Conservation (phyloP, 1,140 invertebrate species). For the Drosophila cardini region DNA sequence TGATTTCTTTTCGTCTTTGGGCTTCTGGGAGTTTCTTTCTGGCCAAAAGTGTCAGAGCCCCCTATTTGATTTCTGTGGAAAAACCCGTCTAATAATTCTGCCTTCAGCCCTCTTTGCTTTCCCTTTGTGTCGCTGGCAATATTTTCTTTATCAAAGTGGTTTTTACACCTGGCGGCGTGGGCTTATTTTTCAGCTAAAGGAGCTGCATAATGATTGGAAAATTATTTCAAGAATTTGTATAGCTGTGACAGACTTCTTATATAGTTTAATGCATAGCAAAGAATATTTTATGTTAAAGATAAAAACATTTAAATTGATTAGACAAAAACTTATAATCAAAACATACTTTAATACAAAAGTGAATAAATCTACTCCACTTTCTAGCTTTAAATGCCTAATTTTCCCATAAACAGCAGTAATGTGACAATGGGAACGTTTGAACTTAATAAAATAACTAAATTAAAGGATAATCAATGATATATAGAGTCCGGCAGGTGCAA, state of each 20-base stretch:
- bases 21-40: neutral
- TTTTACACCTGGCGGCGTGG: constrained; percentile 24
- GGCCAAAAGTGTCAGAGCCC: neutral
- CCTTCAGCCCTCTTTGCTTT: constrained; percentile 33
- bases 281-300: too few relatives aligned
- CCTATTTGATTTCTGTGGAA: neutral
- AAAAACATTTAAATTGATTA: too few relatives aligned
- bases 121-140: constrained; percentile 55
- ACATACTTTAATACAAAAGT: too few relatives aligned
- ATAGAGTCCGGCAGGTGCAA: neutral
- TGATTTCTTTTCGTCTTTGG: constrained; percentile 45
- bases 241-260: neutral
- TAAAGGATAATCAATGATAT: too few relatives aligned
- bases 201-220: constrained; percentile 44
- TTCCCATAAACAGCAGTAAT: too few relatives aligned
- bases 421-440: neutral
- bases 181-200: constrained; percentile 25
- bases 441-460: neutral
- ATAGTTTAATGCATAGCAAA: too few relatives aligned
- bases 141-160: constrained; percentile 58
- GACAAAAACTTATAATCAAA: too few relatives aligned
- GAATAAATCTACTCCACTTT: too few relatives aligned
- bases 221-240: constrained; percentile 9
- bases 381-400: too few relatives aligned
- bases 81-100: constrained; percentile 4